phyloP scores from a whole-genome alignment of 2,888 invertebrate genomes.

The Tuberolachnus salignus region DNA sequence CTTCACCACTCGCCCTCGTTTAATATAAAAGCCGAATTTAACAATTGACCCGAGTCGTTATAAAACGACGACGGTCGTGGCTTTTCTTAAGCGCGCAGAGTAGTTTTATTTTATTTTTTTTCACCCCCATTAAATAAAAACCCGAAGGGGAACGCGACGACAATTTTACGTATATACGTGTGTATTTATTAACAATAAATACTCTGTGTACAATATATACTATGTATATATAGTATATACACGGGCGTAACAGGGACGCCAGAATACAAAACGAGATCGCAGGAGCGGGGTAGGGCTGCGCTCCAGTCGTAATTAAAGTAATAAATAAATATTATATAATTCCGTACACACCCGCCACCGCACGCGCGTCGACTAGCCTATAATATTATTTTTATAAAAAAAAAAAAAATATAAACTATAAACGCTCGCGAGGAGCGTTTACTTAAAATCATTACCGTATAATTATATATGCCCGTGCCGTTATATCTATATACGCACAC shows the following conservation, averaged over 20 bases:
- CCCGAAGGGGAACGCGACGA: not conserved
- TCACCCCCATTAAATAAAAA: not conserved
- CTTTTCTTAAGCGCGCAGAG: not conserved
- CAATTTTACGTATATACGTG: not conserved
- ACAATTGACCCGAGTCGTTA: conserved; percentile 45
- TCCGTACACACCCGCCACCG: too few species aligned
- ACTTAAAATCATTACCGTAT: conserved; percentile 17
- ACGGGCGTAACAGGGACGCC: not conserved
- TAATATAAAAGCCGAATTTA: conserved; percentile 25
- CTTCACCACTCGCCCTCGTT: not conserved
- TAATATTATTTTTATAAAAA: too few species aligned
- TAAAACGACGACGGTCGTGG: conserved; percentile 11
- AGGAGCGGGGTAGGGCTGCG: not conserved
- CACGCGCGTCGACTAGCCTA: too few species aligned
- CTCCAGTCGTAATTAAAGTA: not conserved
- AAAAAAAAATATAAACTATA: too few species aligned
- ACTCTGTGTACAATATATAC: too few species aligned
- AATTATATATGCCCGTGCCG: not conserved
- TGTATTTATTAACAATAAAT: too few species aligned
- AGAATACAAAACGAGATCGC: not conserved
- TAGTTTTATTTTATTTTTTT: not conserved
- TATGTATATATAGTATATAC: too few species aligned
- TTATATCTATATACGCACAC: too few species aligned
- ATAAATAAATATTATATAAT: not conserved
- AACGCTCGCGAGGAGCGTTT: too few species aligned